Evolutionary conservation across 2,797 vertebrate species (phyloP).

Genomic region (Sebastes hubbsi): DNA sequence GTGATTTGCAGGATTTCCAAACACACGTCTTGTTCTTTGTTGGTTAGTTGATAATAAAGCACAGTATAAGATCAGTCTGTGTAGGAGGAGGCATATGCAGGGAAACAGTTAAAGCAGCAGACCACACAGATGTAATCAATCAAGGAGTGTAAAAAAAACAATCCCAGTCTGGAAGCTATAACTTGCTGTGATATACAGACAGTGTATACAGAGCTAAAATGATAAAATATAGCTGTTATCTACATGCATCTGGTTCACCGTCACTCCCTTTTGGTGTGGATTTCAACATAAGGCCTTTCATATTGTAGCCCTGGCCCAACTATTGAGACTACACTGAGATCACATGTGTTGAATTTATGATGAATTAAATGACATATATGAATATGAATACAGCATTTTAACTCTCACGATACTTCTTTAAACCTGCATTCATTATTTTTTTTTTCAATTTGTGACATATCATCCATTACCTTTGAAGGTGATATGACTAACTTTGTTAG

Average conservation of each 20-base stretch:
- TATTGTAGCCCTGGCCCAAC: background rate
- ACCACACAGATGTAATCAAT: constrained; percentile 25
- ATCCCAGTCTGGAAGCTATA: constrained; percentile 24
- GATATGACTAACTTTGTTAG: background rate
- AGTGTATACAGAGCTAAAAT: constrained; percentile 14
- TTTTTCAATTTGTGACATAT: background rate
- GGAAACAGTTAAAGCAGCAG: constrained; percentile 13
- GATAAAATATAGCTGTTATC: constrained; percentile 32
- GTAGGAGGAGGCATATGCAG: background rate
- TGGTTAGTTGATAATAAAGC: background rate
- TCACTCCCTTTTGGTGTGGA: constrained; percentile 21
- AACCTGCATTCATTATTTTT: background rate
- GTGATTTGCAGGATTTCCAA: constrained; percentile 8
- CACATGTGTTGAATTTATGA: constrained; percentile 10
- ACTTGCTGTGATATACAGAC: constrained; percentile 8
- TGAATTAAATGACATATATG: background rate
- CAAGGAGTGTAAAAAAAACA: constrained; percentile 15
- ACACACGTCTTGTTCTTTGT: constrained; percentile 5
- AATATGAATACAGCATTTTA: background rate
- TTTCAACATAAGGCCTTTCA: constrained; percentile 15
- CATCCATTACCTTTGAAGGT: background rate
- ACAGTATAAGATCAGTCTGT: background rate
- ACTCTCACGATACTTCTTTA: background rate
- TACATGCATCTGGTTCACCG: constrained; percentile 19
- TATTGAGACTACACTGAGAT: background rate